A percentile compares a stretch with the other conserved stretches of the same genome.
Conservation (phyloP, 2,888 invertebrate species). For the Kryphioiulus occultus region DNA sequence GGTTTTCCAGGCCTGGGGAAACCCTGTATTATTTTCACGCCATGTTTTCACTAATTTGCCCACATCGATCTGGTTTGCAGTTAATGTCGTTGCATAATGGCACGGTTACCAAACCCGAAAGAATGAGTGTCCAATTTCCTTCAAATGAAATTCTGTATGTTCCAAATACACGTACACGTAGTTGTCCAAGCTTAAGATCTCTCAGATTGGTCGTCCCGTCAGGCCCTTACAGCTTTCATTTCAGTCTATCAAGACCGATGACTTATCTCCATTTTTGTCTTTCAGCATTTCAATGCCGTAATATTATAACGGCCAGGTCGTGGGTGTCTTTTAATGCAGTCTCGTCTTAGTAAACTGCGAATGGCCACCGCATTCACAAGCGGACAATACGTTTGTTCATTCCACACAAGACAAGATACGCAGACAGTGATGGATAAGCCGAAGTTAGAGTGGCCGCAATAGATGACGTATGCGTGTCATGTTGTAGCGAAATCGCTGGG, state of each 20-base stretch:
- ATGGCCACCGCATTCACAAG: background rate
- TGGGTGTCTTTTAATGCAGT: constrained; percentile 15
- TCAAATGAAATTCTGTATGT: background rate
- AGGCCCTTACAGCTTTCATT: background rate
- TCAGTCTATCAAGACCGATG: background rate
- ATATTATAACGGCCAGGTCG: background rate
- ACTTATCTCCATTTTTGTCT: background rate
- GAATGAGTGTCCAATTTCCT: background rate
- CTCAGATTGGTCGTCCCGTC: background rate
- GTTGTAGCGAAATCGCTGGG: background rate
- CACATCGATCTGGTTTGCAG: background rate
- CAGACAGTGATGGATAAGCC: constrained; percentile 19
- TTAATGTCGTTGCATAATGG: background rate
- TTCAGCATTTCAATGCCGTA: background rate
- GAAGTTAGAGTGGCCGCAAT: background rate
- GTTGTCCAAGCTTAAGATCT: background rate
- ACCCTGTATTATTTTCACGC: too few species aligned
- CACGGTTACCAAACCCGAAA: background rate
- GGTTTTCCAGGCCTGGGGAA: too few species aligned
- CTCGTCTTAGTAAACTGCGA: background rate
- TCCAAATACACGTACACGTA: background rate
- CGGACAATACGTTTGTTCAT: background rate
- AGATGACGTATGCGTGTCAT: background rate
- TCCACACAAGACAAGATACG: background rate
- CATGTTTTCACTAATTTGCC: background rate